Percentiles rank a stretch among this genome's conserved stretches.
Conservation (phyloP, 2,797 vertebrate species). For the Aplochiton taeniatus region DNA sequence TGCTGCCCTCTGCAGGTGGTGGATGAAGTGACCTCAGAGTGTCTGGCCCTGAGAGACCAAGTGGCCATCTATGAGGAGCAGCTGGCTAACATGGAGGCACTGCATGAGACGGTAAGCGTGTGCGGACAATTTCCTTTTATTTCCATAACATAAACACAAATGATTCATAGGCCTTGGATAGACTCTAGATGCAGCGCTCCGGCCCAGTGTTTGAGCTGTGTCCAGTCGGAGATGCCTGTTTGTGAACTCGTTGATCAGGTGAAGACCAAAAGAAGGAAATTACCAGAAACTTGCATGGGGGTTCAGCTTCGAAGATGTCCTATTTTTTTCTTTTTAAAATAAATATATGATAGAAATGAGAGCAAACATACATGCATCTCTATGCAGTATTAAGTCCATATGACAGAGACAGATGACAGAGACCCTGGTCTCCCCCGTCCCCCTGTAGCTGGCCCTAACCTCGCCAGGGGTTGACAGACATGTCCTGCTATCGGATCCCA, state of each 20-base stretch:
- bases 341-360: not conserved
- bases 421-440: slow-evolving; percentile 15
- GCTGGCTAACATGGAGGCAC: slow-evolving; percentile 69
- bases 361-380: not conserved
- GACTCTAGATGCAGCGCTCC: slow-evolving; percentile 36
- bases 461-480: slow-evolving; percentile 58
- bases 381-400: not conserved
- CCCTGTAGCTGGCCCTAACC: slow-evolving; percentile 32
- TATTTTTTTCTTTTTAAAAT: too few relatives aligned
- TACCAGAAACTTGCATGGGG: slow-evolving; percentile 24
- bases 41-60: slow-evolving; percentile 78
- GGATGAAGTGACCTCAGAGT: slow-evolving; percentile 71
- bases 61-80: slow-evolving; percentile 74
- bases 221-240: slow-evolving; percentile 17
- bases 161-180: slow-evolving; percentile 34
- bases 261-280: slow-evolving; percentile 26
- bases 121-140: not conserved
- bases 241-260: slow-evolving; percentile 44
- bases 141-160: not conserved
- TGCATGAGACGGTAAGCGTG: slow-evolving; percentile 67
- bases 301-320: too few relatives aligned
- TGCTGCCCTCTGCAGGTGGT: slow-evolving; percentile 66
- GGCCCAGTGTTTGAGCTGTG: slow-evolving; percentile 45
- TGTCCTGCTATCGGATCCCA: slow-evolving; percentile 39
- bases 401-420: not conserved